Evolutionary conservation across 2,113 vertebrate genomes (phyloP).

Genomic region (Lipophrys pholis): DNA sequence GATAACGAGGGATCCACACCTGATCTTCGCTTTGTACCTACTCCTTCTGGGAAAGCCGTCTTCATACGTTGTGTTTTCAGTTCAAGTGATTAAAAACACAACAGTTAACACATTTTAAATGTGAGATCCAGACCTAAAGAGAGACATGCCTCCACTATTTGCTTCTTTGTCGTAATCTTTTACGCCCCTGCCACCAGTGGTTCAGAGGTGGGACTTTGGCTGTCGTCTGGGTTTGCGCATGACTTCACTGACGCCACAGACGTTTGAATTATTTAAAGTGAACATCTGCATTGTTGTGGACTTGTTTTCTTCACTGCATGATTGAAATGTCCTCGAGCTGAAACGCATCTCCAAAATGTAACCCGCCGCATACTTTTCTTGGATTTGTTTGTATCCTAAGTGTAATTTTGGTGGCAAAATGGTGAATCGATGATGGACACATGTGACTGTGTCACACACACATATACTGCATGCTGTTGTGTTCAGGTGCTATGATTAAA

Average conservation of each 20-base stretch:
- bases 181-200: slow-evolving; percentile 8
- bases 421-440: slow-evolving; percentile 2
- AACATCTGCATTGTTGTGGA: slow-evolving; percentile 61
- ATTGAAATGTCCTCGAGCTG: slow-evolving; percentile 19
- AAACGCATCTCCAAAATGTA: slow-evolving; percentile 3
- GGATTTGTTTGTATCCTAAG: background rate
- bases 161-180: background rate
- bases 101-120: too few species aligned
- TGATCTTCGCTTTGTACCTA: too few species aligned
- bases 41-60: too few species aligned
- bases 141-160: background rate
- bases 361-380: background rate
- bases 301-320: slow-evolving; percentile 18
- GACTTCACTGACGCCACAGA: slow-evolving; percentile 28
- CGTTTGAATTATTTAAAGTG: slow-evolving; percentile 50
- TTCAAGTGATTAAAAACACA: too few species aligned
- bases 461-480: background rate
- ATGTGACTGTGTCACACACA: background rate
- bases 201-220: background rate
- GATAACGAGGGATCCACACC: background rate
- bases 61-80: too few species aligned
- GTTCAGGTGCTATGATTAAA: background rate
- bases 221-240: slow-evolving; percentile 7
- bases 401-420: background rate
- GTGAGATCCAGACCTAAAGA: background rate